Evolutionary conservation across 2,888 invertebrate species (phyloP), one percentile per base, ranked within the genome.

Genomic region (Morinoia aosen): DNA sequence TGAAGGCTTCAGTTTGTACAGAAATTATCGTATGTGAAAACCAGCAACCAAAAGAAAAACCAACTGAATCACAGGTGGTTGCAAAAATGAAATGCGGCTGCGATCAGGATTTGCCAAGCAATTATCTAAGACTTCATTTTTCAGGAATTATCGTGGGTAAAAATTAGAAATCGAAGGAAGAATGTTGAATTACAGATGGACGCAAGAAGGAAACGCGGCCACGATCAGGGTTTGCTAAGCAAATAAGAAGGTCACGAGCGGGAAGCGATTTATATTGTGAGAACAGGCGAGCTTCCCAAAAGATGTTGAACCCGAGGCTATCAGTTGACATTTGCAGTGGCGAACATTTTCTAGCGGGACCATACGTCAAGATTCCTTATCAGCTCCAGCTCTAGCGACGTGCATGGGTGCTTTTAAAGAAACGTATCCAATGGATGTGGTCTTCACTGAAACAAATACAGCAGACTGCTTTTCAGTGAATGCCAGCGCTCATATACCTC

Each of bases 331-430:
- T 90, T 90, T 90, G 90, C 48, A 40, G 40, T 12, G 90, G 40
- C 90, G 19, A 48, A 16, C 90, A 19, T 90, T 88, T 90, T 48
- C 48, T 90, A 39, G 48, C 33, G 76, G 76, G 76, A 39, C 48
- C 90, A 90, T 90, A 90, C 19, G 14, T 90, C 90, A 90, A 90
- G 90, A 90, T 90, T 90, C 39, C 25, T 90, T 90, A 90, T 90
- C 90, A 90, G 40, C 40, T 25, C 40, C 76, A 16, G 25, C 76
- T 33, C 76, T 16, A 25, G 76, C 25, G 76, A 76, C 33, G 33
- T 33, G 76, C 76, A 76, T 76, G 76, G 76, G 19, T 76, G 76
- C 33, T 25, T 48, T 76, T 76, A 76, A 76, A 33, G 76, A 76
- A 33, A 7, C 19, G 76, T 25, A 76, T 76, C 33, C 76, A 33